These are phyloP conservation scores for Xestia sexstrigata DNA, from an alignment of 2,888 invertebrate genomes.

Conservation along the genomic window DNA sequence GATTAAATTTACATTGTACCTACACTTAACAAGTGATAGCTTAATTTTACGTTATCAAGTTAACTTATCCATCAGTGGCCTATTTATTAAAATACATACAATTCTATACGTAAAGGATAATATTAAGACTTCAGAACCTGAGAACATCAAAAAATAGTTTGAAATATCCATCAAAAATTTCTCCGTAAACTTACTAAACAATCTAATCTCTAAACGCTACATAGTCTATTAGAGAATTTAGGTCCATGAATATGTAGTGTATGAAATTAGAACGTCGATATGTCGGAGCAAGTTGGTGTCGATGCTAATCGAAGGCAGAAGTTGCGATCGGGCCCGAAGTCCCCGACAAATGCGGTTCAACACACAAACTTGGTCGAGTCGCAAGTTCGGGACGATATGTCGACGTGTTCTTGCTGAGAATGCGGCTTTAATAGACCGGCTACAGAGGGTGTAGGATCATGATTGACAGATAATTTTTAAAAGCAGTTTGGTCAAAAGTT, in stretches of 20 bases:
- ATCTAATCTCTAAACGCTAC: constrained; percentile 8
- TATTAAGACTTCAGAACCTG: not conserved
- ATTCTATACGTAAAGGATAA: not conserved
- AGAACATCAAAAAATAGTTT: not conserved
- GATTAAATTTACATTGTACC: constrained; percentile 48
- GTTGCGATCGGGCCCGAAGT: constrained; percentile 72
- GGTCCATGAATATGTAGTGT: constrained; percentile 51
- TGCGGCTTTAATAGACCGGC: constrained; percentile 37
- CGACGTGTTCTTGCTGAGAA: constrained; percentile 36
- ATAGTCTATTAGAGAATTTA: constrained; percentile 23
- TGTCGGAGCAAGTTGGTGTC: constrained; percentile 79
- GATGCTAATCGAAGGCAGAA: constrained; percentile 81
- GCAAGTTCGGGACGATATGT: constrained; percentile 61
- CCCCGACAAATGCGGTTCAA: constrained; percentile 85
- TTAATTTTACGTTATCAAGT: not conserved
- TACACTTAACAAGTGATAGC: not conserved
- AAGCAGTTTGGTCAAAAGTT: too few species aligned
- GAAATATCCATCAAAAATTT: not conserved
- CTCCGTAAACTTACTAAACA: constrained; percentile 1
- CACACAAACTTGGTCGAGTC: constrained; percentile 79
- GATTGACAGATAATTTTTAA: too few species aligned
- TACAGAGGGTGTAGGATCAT: constrained; percentile 7
- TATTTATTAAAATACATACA: not conserved
- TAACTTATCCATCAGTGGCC: not conserved
- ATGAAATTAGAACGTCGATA: constrained; percentile 67